Evolutionary conservation across 2,113 vertebrate species (phyloP).

Genomic region (Vombatus ursinus): DNA sequence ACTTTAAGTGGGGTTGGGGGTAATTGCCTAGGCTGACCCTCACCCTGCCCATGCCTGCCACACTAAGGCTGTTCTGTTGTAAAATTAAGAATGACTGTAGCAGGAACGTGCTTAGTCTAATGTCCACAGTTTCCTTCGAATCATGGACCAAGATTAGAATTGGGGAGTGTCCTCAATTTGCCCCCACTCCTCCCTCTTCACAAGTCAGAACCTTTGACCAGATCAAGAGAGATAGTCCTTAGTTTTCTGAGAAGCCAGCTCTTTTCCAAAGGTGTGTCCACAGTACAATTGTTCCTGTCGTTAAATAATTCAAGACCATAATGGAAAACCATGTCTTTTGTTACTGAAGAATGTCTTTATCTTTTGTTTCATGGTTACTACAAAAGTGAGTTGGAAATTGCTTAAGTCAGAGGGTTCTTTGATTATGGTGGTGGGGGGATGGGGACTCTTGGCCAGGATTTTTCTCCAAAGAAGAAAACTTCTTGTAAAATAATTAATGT

Average conservation of each 20-base stretch:
- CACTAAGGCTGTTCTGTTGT: neutral
- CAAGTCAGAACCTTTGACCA: neutral
- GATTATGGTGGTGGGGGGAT: neutral
- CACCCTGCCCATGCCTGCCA: no score
- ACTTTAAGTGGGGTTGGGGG: neutral
- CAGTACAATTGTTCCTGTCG: neutral
- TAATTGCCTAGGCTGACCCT: neutral
- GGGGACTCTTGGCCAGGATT: neutral
- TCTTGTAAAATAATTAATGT: neutral
- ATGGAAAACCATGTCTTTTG: neutral
- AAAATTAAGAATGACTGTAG: neutral
- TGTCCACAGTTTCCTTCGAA: neutral
- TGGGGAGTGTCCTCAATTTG: neutral
- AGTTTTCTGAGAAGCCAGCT: neutral
- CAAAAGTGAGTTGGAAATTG: neutral
- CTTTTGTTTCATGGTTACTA: neutral
- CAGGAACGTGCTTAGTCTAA: no score
- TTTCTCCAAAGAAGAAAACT: neutral
- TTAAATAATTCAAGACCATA: neutral
- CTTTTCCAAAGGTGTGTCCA: neutral
- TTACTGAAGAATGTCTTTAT: neutral
- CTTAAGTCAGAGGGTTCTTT: neutral
- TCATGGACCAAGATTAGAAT: neutral
- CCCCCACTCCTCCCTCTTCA: neutral
- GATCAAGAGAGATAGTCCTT: neutral